Base-by-base conservation (phyloP, 2,113 vertebrate species). In the Vicugna pacos region DNA sequence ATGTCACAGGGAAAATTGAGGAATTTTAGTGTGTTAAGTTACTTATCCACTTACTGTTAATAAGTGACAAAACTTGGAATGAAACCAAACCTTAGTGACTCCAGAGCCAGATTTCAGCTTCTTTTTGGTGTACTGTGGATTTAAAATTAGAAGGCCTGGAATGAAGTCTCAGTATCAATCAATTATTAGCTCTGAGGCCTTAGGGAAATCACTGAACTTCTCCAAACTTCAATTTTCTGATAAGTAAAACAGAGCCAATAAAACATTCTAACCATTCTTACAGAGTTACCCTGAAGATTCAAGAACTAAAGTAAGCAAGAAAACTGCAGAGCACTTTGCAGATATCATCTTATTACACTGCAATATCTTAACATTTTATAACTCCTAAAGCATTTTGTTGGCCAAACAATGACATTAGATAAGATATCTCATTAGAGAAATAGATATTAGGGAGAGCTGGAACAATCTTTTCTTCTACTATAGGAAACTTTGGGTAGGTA, bases 11-110 rank as follows among this genome's bases (percentile, higher is more conserved):
- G 48, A 91, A 93, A 85, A 88, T 0, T 82, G 60, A 94, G 60
- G 16, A 69, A 94, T 86, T 93, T 90, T 35, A 93, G 72, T 58
- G 89, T 96, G 91, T 94, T 96, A 93, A 96, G 38, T 75, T 83
- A 85, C 86, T 93, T 95, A 17, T 42, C 42, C 65, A 85, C 56
- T 94, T 94, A 88, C 22, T 62, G 42, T 97, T 95, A 97, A 93
- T 91, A 94, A 94, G 62, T 96, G 94, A 97, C 72, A 95, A 64
- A 93, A 88, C n/a, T 87, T 96, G 75, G 90, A 95, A 9, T 52
- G 50, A 97, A 94, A 85, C 42, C 72, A 93, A 94, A 82, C 11
- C 35, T 96, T 52, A 70, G 77, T 86, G 50, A 72, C n/a, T 96
- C 26, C 28, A 42, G 54, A 95, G 72, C 8, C 88, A 96, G 96